A percentile compares a stretch with the other conserved stretches of the same genome.
These are phyloP conservation scores for Gulo gulo DNA, from an alignment of 2,113 vertebrate species.

Conservation along the genomic window DNA sequence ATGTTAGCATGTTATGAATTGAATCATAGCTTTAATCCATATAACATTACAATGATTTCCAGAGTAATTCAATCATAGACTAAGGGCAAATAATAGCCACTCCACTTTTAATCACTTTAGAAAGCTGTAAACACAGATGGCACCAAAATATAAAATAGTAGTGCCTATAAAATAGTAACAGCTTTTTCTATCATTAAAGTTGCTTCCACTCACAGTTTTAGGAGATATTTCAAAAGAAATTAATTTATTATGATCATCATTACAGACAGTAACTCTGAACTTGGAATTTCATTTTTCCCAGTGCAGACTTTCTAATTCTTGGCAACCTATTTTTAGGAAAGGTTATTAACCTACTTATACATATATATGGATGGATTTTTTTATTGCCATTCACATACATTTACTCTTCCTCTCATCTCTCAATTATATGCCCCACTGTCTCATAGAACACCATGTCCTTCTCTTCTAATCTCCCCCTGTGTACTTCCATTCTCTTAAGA, in stretches of 20 bases:
- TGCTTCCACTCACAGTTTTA: not conserved
- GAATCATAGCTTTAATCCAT: not conserved
- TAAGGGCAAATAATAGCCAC: not conserved
- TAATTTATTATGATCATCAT: not conserved
- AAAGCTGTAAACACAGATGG: not conserved
- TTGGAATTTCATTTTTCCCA: not conserved
- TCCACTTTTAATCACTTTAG: slow-evolving; percentile 11
- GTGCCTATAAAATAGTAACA: not conserved
- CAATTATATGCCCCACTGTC: rapidly evolving
- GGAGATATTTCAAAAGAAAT: slow-evolving; percentile 7
- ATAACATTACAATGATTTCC: not conserved
- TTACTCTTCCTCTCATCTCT: not conserved
- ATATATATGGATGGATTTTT: not conserved
- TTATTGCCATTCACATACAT: not conserved
- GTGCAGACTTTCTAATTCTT: not conserved
- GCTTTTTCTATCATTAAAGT: not conserved
- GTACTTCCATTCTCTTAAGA: not conserved
- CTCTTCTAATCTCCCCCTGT: not conserved
- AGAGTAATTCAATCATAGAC: not conserved
- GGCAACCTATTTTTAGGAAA: not conserved
- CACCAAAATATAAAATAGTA: not conserved
- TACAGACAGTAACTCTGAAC: not conserved
- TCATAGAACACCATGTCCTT: not conserved
- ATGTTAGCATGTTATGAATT: not conserved
- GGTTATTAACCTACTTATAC: not conserved